These are phyloP conservation scores for Odontamblyopus rebecca DNA, from an alignment of 2,797 vertebrate genomes.

Conservation along the genomic window DNA sequence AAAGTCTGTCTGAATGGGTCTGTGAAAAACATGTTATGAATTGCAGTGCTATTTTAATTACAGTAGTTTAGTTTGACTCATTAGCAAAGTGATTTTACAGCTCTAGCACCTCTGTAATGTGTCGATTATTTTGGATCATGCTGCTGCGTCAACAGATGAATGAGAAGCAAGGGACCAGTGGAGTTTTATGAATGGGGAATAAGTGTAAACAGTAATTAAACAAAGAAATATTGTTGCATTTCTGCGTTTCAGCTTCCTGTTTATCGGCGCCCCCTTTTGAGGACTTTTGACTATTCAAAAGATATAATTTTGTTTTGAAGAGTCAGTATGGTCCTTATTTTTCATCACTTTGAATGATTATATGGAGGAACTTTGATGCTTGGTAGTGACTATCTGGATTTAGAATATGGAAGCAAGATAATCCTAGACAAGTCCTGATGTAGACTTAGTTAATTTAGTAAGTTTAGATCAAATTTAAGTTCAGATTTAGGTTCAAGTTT, in stretches of 20 bases:
- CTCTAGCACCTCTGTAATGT: constrained; percentile 7
- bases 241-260: too few species aligned
- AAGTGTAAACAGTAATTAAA: not conserved
- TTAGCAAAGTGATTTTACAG: not conserved
- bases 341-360: too few species aligned
- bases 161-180: not conserved
- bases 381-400: too few species aligned
- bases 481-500: not conserved
- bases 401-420: too few species aligned
- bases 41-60: not conserved
- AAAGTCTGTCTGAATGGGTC: not conserved
- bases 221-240: too few species aligned
- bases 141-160: not conserved
- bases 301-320: too few species aligned
- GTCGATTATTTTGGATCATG: constrained; percentile 1
- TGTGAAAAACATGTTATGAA: not conserved
- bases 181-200: not conserved
- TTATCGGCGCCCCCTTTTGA: too few species aligned
- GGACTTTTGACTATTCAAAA: too few species aligned
- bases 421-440: too few species aligned
- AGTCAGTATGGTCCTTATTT: too few species aligned
- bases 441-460: too few species aligned
- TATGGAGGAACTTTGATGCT: too few species aligned
- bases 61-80: not conserved
- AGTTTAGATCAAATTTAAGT: not conserved